These are phyloP conservation scores for Lasioglossum morio DNA, from an alignment of 2,888 invertebrate genomes.

Conservation along the genomic window DNA sequence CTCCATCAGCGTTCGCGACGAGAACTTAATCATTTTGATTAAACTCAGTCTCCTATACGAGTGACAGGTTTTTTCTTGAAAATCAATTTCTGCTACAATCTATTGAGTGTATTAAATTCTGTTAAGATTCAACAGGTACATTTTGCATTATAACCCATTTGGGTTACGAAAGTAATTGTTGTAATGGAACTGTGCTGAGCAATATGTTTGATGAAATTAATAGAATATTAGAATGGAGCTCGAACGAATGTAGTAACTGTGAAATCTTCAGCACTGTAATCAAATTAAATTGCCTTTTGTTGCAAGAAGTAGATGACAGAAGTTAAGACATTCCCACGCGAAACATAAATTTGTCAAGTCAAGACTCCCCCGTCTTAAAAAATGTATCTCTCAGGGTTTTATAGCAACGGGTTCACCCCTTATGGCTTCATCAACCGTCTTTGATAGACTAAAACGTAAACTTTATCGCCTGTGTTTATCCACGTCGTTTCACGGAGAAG, in stretches of 20 bases:
- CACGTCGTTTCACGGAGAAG: neutral
- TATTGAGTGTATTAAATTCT: neutral
- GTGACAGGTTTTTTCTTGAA: neutral
- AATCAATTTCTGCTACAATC: neutral
- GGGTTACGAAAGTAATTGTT: neutral
- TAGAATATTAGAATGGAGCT: neutral
- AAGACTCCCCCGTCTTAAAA: neutral
- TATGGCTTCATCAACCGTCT: neutral
- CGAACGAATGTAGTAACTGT: neutral
- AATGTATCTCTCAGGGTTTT: neutral
- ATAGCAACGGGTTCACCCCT: neutral
- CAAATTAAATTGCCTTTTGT: neutral
- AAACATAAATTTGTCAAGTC: neutral
- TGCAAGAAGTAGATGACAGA: neutral
- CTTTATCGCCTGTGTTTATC: conserved; percentile 4
- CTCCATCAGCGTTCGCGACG: neutral
- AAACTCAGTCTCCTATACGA: neutral
- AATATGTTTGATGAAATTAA: neutral
- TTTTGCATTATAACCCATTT: neutral
- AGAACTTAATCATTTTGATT: neutral
- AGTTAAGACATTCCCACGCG: neutral
- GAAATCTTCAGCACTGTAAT: neutral
- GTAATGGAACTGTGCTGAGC: neutral
- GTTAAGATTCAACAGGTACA: neutral
- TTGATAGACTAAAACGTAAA: conserved; percentile 6